Base-by-base conservation (phyloP, 2,113 vertebrate genomes). In the Rynchops niger region DNA sequence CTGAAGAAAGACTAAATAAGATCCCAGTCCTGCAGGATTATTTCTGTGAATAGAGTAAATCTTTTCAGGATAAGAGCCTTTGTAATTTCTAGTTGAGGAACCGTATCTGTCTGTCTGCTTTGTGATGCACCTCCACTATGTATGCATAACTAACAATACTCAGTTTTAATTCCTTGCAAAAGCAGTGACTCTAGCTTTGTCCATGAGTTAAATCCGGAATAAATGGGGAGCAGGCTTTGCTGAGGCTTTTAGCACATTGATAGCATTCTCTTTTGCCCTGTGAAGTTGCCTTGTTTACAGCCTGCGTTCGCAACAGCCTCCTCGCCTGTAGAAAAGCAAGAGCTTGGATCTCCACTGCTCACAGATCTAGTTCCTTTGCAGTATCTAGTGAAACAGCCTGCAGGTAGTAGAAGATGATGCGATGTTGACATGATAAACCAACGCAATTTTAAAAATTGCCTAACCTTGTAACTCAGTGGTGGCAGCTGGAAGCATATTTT, bases 1-100 rank as follows among this genome's bases (percentile, higher is more conserved):
- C 61, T 87, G 71, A 96, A 86, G 56, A 59, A 80, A 86, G 47
- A 36, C 81, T 94, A 82, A 94, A 61, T 73, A 81, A 93, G 40
- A 52, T 86, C 66, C 15, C 52, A 81, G 61, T 79, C 65, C 52
- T 90, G 23, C 70, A 72, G 86, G 93, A 79, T 93, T 89, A 76
- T 23, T 58, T 78, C 27, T 0, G 0, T 91, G 67, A 86, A 84
- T 82, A 84, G 67, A 79, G 22, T 91, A 65, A 79, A 72, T 96
- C 38, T 93, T 95, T 73, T 83, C 25, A 42, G 65, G 42, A 63
- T 87, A 89, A 86, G 22, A 74, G 23, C 40, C 65, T 91, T 93
- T 87, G 50, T 92, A 59, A 85, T 94, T 95, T 82, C 34, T 52
- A 72, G 45, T 56, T 43, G 83, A 93, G 69, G 23, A 86, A 40